Conservation (phyloP, 1,140 invertebrate species). For the Mercenaria mercenaria region DNA sequence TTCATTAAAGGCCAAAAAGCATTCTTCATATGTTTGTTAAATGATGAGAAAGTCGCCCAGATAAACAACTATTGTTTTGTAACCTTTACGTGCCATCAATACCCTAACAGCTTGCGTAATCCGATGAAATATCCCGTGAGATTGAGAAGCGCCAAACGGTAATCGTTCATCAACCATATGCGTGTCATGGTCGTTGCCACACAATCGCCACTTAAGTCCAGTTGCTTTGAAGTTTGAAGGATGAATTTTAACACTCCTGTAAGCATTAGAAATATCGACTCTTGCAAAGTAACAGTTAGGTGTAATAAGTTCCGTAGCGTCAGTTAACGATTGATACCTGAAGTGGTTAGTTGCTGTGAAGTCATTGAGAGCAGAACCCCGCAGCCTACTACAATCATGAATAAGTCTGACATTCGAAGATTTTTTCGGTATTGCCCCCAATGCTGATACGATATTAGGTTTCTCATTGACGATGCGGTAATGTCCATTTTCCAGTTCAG, state of each 20-base stretch:
- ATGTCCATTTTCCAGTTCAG: slow-evolving; percentile 18
- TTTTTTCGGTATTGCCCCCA: slow-evolving; percentile 29
- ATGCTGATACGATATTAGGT: neutral
- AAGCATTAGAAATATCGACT: slow-evolving; percentile 31
- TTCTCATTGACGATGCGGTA: slow-evolving; percentile 2
- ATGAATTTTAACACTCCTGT: slow-evolving; percentile 40
- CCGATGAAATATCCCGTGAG: neutral
- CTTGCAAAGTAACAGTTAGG: slow-evolving; percentile 30
- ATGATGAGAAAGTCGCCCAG: too few species aligned
- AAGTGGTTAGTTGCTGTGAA: neutral
- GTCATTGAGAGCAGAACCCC: neutral
- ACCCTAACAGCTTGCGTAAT: neutral
- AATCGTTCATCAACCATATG: slow-evolving; percentile 1
- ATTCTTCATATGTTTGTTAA: too few species aligned
- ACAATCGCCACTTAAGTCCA: slow-evolving; percentile 32
- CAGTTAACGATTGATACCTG: neutral
- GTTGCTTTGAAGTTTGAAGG: slow-evolving; percentile 29
- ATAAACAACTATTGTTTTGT: neutral
- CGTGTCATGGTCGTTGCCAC: neutral
- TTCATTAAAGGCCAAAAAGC: too few species aligned
- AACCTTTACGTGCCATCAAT: neutral
- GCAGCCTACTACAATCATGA: neutral
- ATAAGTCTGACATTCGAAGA: neutral
- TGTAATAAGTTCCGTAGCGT: neutral
- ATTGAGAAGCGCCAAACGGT: neutral